Conservation (phyloP, 2,113 vertebrate species). For the Piaya cayana region DNA sequence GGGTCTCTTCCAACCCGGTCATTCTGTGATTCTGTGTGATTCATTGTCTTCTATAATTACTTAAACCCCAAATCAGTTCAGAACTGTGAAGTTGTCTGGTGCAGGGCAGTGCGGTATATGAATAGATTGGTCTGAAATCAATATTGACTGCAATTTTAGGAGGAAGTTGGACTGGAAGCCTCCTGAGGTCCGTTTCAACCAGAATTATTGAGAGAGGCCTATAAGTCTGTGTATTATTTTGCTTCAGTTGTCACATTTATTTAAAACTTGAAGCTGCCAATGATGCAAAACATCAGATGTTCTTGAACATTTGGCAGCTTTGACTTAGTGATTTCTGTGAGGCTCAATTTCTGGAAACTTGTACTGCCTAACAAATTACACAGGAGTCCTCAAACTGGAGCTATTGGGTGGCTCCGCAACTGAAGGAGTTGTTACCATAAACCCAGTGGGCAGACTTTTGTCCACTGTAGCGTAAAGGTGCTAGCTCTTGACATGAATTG, state of each 20-base stretch:
- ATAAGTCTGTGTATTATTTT: neutral
- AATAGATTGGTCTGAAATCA: neutral
- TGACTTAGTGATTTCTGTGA: neutral
- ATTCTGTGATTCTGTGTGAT: too few species aligned
- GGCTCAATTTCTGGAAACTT: neutral
- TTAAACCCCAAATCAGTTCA: neutral
- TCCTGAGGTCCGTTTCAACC: neutral
- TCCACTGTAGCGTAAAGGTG: neutral
- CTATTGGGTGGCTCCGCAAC: neutral
- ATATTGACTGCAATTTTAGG: neutral
- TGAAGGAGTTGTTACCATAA: neutral
- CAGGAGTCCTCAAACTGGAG: neutral
- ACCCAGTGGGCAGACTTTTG: accelerated
- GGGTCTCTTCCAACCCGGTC: too few species aligned
- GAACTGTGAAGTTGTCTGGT: neutral
- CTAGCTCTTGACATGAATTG: neutral
- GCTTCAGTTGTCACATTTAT: neutral
- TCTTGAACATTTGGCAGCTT: conserved; percentile 11
- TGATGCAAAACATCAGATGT: conserved; percentile 21
- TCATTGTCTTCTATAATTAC: neutral
- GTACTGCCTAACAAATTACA: neutral
- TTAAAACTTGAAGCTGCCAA: conserved; percentile 3
- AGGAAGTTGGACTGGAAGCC: neutral
- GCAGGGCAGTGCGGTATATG: neutral
- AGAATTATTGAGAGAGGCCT: neutral